A percentile compares a stretch with the other conserved stretches of the same genome.
These are phyloP conservation scores for Exephanes ischioxanthus DNA, from an alignment of 2,888 invertebrate species.

Conservation along the genomic window DNA sequence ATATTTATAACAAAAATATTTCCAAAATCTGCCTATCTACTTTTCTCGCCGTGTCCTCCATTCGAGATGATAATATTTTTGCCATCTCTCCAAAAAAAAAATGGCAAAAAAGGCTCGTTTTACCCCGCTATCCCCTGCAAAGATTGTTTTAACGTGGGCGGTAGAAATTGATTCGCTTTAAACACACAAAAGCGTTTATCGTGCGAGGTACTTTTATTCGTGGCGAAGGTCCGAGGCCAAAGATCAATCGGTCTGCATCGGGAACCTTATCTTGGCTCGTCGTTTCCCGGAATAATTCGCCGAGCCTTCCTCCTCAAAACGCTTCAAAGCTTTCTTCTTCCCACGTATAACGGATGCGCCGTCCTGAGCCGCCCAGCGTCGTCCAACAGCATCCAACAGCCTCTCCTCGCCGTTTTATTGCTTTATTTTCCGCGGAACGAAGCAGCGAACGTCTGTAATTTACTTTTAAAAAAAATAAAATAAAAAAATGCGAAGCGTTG, in stretches of 20 bases:
- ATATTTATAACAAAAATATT: too few relatives aligned
- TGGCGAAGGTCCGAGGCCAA: slow-evolving; percentile 24
- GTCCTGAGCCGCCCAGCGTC: slow-evolving; percentile 1
- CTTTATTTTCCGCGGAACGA: slow-evolving; percentile 71
- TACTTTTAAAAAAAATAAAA: slow-evolving; percentile 49
- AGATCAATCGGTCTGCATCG: slow-evolving; percentile 51
- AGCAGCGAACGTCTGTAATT: slow-evolving; percentile 68
- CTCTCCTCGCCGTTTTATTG: slow-evolving; percentile 48
- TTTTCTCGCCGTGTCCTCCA: too few relatives aligned
- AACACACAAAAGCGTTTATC: slow-evolving; percentile 10
- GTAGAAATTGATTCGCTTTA: background rate
- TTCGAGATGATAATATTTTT: too few relatives aligned
- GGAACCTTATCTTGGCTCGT: slow-evolving; percentile 37
- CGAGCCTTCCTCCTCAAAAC: slow-evolving; percentile 17
- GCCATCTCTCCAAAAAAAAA: too few relatives aligned
- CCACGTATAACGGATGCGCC: slow-evolving; percentile 49
- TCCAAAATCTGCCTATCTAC: too few relatives aligned
- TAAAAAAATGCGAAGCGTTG: slow-evolving; percentile 29
- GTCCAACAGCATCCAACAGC: background rate
- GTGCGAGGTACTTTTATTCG: background rate
- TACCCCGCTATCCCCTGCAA: background rate
- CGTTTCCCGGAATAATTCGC: slow-evolving; percentile 49
- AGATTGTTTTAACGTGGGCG: background rate
- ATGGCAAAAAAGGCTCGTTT: background rate
- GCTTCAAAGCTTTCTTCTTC: slow-evolving; percentile 51